These are phyloP conservation scores for Ambastaia sidthimunki DNA, from an alignment of 2,797 vertebrate species.

Conservation along the genomic window DNA sequence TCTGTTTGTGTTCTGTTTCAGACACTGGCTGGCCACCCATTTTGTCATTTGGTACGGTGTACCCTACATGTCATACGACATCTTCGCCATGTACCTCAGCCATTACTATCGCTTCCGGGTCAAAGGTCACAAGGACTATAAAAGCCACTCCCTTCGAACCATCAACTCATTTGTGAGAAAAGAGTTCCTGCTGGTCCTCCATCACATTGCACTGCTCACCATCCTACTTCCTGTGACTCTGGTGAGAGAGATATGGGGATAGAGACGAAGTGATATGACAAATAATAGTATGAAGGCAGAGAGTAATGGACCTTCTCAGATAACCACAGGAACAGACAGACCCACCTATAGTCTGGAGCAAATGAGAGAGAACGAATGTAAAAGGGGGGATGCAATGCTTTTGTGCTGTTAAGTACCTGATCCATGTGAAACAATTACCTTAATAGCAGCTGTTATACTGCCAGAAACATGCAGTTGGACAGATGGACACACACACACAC, in stretches of 20 bases:
- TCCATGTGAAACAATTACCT: conserved; percentile 30
- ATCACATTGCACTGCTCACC: conserved; percentile 90
- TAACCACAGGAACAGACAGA: neutral
- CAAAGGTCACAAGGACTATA: conserved; percentile 78
- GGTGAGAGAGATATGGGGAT: conserved; percentile 76
- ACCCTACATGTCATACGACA: conserved; percentile 96
- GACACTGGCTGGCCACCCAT: conserved; percentile 91
- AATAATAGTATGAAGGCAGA: neutral
- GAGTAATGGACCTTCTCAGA: conserved; percentile 19
- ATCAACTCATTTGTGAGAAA: conserved; percentile 84
- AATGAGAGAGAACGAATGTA: conserved; percentile 18
- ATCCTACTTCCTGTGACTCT: conserved; percentile 89
- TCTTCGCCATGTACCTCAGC: conserved; percentile 95
- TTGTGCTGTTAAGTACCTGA: conserved; percentile 32
- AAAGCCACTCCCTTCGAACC: conserved; percentile 79
- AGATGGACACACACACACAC: conserved; percentile 18
- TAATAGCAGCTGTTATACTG: conserved; percentile 57
- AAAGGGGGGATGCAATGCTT: neutral
- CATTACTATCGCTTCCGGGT: conserved; percentile 89
- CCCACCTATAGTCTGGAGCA: conserved; percentile 18
- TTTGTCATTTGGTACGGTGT: conserved; percentile 90
- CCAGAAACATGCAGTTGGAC: conserved; percentile 17
- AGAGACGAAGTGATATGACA: conserved; percentile 10
- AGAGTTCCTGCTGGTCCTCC: conserved; percentile 92
- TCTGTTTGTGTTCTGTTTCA: conserved; percentile 62